Percentiles rank a stretch among this genome's conserved stretches.
These are phyloP conservation scores for Melanophora roralis DNA, from an alignment of 2,888 invertebrate species.

Conservation along the genomic window DNA sequence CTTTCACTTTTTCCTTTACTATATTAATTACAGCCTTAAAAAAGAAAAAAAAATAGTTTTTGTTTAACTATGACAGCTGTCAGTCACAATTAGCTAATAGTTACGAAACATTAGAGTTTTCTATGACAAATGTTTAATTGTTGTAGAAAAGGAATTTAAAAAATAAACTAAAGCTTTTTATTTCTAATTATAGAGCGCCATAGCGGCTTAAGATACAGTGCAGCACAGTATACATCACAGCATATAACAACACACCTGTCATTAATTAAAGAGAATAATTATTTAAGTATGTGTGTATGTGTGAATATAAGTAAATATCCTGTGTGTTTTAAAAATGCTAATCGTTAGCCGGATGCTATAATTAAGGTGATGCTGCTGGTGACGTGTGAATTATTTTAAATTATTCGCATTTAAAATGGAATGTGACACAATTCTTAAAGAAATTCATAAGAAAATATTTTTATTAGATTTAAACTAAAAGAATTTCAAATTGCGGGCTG, in stretches of 20 bases:
- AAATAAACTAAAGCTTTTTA: background rate
- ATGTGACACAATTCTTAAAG: background rate
- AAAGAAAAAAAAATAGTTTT: slow-evolving; percentile 43
- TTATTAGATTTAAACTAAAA: no score
- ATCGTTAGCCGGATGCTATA: slow-evolving; percentile 25
- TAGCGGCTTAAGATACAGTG: background rate
- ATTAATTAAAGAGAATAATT: slow-evolving; percentile 26
- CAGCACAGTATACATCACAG: no score
- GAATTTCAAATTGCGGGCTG: no score
- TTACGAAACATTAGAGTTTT: slow-evolving; percentile 37
- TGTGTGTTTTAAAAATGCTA: background rate
- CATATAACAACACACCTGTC: slow-evolving; percentile 42
- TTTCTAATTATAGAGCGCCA: background rate
- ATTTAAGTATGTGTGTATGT: background rate
- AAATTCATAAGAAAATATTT: background rate
- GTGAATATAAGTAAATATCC: slow-evolving; percentile 26
- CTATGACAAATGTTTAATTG: slow-evolving; percentile 35
- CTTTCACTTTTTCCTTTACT: background rate
- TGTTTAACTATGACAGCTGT: slow-evolving; percentile 54
- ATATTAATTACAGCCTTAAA: slow-evolving; percentile 34
- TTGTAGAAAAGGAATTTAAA: background rate
- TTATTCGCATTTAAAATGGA: background rate
- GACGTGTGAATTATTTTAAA: background rate
- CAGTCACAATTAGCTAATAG: slow-evolving; percentile 58
- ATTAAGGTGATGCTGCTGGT: slow-evolving; percentile 8